phyloP scores from a whole-genome alignment of 2,888 invertebrate genomes.

The Melinopterus prodromus region DNA sequence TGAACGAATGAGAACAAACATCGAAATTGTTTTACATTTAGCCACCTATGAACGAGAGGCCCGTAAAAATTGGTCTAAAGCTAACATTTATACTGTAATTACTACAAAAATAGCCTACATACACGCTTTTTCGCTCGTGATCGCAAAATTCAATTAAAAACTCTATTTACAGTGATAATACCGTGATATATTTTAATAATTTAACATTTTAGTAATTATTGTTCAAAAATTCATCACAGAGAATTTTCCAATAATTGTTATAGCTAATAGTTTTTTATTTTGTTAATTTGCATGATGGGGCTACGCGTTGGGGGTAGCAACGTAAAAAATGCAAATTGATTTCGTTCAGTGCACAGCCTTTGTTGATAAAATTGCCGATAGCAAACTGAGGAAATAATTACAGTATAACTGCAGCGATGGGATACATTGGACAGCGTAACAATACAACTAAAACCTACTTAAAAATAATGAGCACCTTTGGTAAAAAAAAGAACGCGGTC shows the following conservation, averaged over 20 bases:
- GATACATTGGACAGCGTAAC: constrained; percentile 28
- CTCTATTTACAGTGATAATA: background rate
- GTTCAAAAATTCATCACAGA: constrained; percentile 4
- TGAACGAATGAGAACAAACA: background rate
- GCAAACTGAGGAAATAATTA: constrained; percentile 12
- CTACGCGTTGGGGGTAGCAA: background rate
- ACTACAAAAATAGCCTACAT: background rate
- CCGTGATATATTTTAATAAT: background rate
- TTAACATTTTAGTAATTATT: background rate
- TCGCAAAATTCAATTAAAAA: background rate
- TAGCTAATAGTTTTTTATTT: background rate
- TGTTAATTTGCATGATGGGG: background rate
- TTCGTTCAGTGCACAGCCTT: background rate
- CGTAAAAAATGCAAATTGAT: background rate
- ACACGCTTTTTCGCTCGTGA: background rate
- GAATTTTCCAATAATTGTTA: background rate
- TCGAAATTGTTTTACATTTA: constrained; percentile 6
- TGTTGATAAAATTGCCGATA: constrained; percentile 10
- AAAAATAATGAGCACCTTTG: constrained; percentile 58
- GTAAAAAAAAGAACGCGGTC: constrained; percentile 48
- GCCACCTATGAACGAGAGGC: constrained; percentile 12
- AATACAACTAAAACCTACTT: constrained; percentile 48
- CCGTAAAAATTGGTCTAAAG: constrained; percentile 28
- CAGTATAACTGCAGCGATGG: constrained; percentile 23
- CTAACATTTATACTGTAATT: constrained; percentile 32